Evolutionary conservation across 1,140 invertebrate genomes (phyloP).

Genomic region (Meloidogyne chitwoodi): DNA sequence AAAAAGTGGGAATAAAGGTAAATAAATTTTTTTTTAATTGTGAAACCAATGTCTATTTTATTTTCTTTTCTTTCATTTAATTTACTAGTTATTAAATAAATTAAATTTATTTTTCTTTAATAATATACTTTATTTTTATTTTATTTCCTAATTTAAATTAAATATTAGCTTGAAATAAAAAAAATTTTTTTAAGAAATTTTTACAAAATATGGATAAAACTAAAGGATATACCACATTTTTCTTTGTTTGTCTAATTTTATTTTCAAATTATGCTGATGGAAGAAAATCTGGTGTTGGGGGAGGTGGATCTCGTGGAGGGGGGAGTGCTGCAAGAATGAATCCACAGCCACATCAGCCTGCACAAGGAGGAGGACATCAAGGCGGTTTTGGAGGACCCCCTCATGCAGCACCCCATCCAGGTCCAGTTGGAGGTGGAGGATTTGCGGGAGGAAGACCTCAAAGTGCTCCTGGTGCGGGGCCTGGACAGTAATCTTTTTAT

Average conservation of each 20-base stretch:
- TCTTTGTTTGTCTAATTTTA: background rate
- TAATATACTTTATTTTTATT: no score
- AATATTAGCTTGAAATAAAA: no score
- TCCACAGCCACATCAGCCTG: background rate
- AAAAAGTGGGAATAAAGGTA: background rate
- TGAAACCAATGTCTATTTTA: background rate
- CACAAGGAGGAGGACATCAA: background rate
- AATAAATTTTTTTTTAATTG: background rate
- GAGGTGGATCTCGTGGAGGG: background rate
- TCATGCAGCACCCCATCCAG: background rate
- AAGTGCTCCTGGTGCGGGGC: background rate
- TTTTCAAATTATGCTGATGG: background rate
- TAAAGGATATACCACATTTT: background rate
- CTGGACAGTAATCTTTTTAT: conserved; percentile 3
- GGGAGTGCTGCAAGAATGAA: background rate
- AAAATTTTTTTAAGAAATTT: background rate
- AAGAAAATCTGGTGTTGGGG: conserved; percentile 4
- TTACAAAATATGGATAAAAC: background rate
- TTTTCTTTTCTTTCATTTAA: background rate
- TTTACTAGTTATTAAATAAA: background rate
- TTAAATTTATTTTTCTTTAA: background rate
- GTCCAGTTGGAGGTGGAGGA: background rate
- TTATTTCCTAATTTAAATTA: no score
- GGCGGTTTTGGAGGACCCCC: background rate
- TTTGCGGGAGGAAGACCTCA: background rate